Conservation (phyloP, 2,113 vertebrate genomes). For the Egretta garzetta region DNA sequence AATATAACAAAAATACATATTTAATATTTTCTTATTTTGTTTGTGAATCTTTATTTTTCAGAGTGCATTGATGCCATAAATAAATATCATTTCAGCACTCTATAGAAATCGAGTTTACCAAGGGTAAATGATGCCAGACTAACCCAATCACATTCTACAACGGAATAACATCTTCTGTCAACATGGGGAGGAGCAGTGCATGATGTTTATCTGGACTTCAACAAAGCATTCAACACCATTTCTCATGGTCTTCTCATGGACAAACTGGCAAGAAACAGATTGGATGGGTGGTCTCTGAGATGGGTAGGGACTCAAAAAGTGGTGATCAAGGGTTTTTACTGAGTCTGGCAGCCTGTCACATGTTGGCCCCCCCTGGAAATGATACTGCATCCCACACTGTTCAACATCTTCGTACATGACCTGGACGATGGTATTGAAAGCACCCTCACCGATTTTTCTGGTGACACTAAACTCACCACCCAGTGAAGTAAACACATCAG, state of each 20-base stretch:
- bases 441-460: not conserved
- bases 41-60: not conserved
- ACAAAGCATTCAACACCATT: not conserved
- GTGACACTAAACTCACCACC: accelerated
- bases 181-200: not conserved
- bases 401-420: not conserved
- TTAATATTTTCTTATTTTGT: not conserved
- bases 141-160: not conserved
- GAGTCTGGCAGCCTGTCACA: not conserved
- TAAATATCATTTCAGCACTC: not conserved
- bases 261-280: not conserved
- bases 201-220: not conserved
- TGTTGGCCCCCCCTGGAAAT: too few relatives aligned
- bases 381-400: not conserved
- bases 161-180: not conserved
- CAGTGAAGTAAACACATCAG: accelerated
- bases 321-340: not conserved
- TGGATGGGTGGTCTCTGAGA: not conserved
- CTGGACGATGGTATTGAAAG: not conserved
- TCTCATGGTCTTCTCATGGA: not conserved
- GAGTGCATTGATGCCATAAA: not conserved
- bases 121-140: not conserved
- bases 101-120: not conserved
- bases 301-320: not conserved
- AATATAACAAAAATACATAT: not conserved